Conservation (phyloP, 2,113 vertebrate species). For the Bos javanicus region DNA sequence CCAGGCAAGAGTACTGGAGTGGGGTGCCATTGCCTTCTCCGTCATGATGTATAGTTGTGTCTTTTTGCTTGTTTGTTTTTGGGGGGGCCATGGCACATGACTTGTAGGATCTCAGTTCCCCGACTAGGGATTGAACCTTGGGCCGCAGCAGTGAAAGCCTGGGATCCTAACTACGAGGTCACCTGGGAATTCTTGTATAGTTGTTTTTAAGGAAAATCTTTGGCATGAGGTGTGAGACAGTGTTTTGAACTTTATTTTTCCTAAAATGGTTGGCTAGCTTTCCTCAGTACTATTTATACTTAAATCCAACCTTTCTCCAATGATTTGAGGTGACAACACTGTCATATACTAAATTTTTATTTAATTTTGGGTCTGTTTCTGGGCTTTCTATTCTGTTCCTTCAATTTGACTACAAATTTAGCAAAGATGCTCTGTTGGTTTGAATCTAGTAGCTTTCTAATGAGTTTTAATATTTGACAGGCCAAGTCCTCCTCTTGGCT, state of each 20-base stretch:
- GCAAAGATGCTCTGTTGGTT: not conserved
- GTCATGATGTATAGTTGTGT: not conserved
- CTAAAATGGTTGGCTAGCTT: not conserved
- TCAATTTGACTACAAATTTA: not conserved
- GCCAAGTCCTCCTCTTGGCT: not conserved
- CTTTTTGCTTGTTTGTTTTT: not conserved
- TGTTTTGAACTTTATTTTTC: not conserved
- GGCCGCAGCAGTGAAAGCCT: not conserved
- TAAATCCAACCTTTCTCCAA: not conserved
- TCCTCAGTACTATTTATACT: not conserved
- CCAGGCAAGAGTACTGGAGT: too few species aligned
- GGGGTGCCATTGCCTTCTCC: too few species aligned
- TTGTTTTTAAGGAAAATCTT: not conserved
- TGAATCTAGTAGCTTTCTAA: not conserved
- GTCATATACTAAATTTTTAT: not conserved
- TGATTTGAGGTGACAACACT: not conserved
- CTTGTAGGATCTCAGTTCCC: not conserved
- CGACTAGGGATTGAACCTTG: not conserved
- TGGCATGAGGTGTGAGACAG: not conserved
- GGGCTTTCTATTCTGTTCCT: not conserved
- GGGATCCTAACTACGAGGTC: not conserved
- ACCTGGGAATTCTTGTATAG: not conserved
- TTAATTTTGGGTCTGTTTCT: not conserved
- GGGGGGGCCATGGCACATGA: not conserved
- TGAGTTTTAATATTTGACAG: constrained; percentile 18